Percentiles rank a stretch among this genome's conserved stretches.
phyloP scores from a whole-genome alignment of 92 coral and sea anemone species.

The Parazoanthus swiftii region DNA sequence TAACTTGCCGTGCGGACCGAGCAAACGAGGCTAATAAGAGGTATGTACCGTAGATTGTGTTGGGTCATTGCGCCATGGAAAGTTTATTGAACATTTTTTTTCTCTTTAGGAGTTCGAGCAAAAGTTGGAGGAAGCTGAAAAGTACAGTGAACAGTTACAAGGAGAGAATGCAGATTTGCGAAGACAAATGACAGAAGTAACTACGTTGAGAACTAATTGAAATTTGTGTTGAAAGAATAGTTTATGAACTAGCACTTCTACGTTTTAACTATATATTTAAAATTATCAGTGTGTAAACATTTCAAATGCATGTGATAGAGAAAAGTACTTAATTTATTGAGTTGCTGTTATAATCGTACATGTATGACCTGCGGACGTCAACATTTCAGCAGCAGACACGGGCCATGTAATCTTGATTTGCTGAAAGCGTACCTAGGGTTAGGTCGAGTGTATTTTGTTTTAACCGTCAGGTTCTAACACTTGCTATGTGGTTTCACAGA shows the following conservation, averaged over 20 bases:
- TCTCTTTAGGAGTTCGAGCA: slow-evolving; percentile 19
- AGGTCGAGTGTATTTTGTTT: neutral
- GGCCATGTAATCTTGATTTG: too few species aligned
- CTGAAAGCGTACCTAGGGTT: neutral
- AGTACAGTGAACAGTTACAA: slow-evolving; percentile 15
- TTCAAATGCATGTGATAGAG: neutral
- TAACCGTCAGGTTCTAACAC: neutral
- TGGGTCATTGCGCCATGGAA: neutral
- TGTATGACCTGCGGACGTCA: neutral
- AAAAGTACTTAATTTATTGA: too few species aligned
- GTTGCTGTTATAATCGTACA: too few species aligned
- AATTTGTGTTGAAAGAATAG: neutral
- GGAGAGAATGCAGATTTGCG: slow-evolving; percentile 34
- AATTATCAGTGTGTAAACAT: neutral
- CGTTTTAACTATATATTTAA: neutral
- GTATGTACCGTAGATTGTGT: neutral
- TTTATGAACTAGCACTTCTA: neutral
- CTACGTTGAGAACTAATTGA: neutral
- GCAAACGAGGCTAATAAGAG: too few species aligned
- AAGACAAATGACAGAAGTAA: slow-evolving; percentile 39
- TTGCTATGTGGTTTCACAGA: slow-evolving; percentile 48
- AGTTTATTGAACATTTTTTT: slow-evolving; percentile 5
- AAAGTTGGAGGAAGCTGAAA: slow-evolving; percentile 30
- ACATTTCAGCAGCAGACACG: neutral
- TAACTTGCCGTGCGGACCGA: too few species aligned